A percentile compares a stretch with the other conserved stretches of the same genome.
Conservation (phyloP, 2,888 invertebrate genomes). For the Drosophila putrida region DNA sequence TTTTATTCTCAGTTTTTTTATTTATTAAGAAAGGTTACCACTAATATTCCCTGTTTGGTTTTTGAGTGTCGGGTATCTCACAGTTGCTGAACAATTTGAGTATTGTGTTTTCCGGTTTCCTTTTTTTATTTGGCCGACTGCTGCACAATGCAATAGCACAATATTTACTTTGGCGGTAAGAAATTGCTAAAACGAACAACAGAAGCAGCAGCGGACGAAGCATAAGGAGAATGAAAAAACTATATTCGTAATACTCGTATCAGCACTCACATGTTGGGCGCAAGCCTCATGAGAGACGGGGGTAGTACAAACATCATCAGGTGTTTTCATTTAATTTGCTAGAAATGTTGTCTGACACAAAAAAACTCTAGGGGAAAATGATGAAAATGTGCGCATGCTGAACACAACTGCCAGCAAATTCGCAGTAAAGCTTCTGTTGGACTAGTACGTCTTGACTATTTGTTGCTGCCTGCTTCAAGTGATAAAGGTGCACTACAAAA, state of each 20-base stretch:
- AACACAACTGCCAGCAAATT: conserved; percentile 26
- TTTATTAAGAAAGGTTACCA: not conserved
- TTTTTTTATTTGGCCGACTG: conserved; percentile 7
- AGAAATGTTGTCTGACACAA: conserved; percentile 76
- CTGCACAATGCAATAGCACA: conserved; percentile 37
- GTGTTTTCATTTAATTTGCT: conserved; percentile 85
- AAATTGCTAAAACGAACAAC: conserved; percentile 49
- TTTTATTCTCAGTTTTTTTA: too few relatives aligned
- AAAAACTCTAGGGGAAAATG: conserved; percentile 42
- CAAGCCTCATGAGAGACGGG: conserved; percentile 18
- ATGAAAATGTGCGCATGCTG: conserved; percentile 42
- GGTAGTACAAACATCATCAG: conserved; percentile 75
- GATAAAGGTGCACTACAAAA: conserved; percentile 21
- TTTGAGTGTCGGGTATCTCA: conserved; percentile 10
- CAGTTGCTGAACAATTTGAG: conserved; percentile 6
- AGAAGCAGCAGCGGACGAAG: conserved; percentile 8
- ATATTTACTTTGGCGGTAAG: conserved; percentile 49
- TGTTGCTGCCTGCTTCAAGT: conserved; percentile 32
- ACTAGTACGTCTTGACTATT: not conserved
- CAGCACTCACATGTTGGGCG: conserved; percentile 25
- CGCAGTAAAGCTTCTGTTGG: conserved; percentile 20
- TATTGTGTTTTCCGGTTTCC: conserved; percentile 5
- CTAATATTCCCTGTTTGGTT: not conserved
- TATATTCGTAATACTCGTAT: conserved; percentile 7
- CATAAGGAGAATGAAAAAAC: conserved; percentile 1